Conservation (phyloP, 2,888 invertebrate genomes). For the Pocota personata region DNA sequence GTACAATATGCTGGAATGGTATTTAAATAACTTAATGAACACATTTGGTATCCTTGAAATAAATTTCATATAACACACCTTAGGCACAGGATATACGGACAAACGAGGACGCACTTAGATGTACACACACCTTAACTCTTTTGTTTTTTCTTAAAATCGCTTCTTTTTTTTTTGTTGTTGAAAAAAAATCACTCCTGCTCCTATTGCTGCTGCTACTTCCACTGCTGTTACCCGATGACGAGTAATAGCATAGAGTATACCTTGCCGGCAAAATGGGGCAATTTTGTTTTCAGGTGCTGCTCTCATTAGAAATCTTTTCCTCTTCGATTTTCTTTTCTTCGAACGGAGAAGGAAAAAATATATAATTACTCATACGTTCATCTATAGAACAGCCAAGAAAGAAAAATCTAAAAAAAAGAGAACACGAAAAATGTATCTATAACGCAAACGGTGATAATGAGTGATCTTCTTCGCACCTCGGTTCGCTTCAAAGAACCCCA, state of each 20-base stretch:
- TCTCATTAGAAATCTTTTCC: slow-evolving; percentile 39
- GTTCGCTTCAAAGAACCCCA: slow-evolving; percentile 10
- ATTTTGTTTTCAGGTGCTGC: slow-evolving; percentile 65
- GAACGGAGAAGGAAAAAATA: slow-evolving; percentile 18
- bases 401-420: not conserved
- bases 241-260: slow-evolving; percentile 57
- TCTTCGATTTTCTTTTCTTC: slow-evolving; percentile 36
- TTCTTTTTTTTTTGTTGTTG: not conserved
- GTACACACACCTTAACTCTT: slow-evolving; percentile 15
- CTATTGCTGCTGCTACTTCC: slow-evolving; percentile 60
- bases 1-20: slow-evolving; percentile 25
- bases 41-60: slow-evolving; percentile 20
- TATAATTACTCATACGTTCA: slow-evolving; percentile 52
- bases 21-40: slow-evolving; percentile 19
- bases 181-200: slow-evolving; percentile 52
- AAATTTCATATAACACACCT: slow-evolving; percentile 10
- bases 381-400: not conserved
- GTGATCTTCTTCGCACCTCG: slow-evolving; percentile 40
- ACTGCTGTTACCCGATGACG: slow-evolving; percentile 66
- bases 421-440: slow-evolving; percentile 28
- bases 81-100: not conserved
- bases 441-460: slow-evolving; percentile 20
- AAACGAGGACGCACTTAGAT: not conserved
- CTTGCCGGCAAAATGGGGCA: slow-evolving; percentile 71
- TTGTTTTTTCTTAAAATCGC: not conserved